Base-by-base conservation (phyloP, 2,113 vertebrate genomes). In the Dromiciops gliroides region DNA sequence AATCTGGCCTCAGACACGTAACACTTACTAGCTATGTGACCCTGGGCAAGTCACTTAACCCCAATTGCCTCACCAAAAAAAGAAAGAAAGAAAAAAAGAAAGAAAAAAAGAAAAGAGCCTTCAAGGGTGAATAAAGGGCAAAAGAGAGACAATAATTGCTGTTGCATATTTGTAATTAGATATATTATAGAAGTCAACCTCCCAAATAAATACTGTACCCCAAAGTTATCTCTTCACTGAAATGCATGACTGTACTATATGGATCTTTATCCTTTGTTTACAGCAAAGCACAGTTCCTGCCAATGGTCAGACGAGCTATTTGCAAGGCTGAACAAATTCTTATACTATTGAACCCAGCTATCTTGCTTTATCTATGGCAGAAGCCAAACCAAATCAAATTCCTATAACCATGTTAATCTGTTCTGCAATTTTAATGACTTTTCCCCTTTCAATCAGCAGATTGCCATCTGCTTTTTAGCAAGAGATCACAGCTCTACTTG, bases 261-360 rank as follows among this genome's bases (percentile, higher is more conserved):
- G 16, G 91, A 48, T 91, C 91, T 49, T 91, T 91, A 47, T 94
- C 50, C n/a, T 94, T 91, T 93, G 37, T 52, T 91, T 23, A 6
- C 16, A 24, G 44, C 2, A 1, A 48, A 67, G 19, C 48, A 89
- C 48, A 26, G 75, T 26, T 67, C 51, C 31, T 50, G 95, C 44
- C n/a, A 91, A 89, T 51, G 23, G 52, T 28, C 49, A 92, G 67
- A 25, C n/a, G 89, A 92, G 51, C 44, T 93, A 89, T 89, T 93
- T 91, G 93, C 44, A 93, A 91, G n/a, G 10, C 22, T 90, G 50
- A 56, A 25, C 50, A 26, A 31, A 31, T 11, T 4, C 14, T 26
- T 51, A 51, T 16, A 37, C 14, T 50, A 47, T 83, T 93, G 67
- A 93, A 48, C 53, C 23, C 48, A 83, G 11, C 48, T 28, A 26